phyloP scores from a whole-genome alignment of 2,888 invertebrate species.

The Ophonus ardosiacus region DNA sequence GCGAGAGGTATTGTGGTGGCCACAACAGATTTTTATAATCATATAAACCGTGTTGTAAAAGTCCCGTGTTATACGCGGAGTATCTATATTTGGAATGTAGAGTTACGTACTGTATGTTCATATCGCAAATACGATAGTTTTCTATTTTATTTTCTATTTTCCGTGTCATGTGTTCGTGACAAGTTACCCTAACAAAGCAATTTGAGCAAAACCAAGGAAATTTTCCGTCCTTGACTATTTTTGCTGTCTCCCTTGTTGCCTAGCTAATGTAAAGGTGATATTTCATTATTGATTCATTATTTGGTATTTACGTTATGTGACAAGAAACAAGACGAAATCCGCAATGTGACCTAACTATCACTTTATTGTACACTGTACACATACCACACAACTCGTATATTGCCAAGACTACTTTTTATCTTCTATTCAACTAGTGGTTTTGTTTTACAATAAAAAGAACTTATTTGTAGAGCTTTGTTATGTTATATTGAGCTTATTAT shows the following conservation, averaged over 20 bases:
- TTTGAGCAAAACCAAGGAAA: constrained; percentile 30
- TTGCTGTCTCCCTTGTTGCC: background rate
- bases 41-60: too few species aligned
- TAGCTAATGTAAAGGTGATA: constrained; percentile 28
- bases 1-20: too few species aligned
- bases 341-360: constrained; percentile 1
- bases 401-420: constrained; percentile 29
- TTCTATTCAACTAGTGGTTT: constrained; percentile 29
- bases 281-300: constrained; percentile 45
- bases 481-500: background rate
- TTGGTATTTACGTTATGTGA: constrained; percentile 12
- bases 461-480: background rate
- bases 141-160: too few species aligned
- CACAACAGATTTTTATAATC: too few species aligned
- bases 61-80: too few species aligned
- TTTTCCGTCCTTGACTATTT: constrained; percentile 7
- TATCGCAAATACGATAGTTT: too few species aligned
- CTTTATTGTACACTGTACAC: background rate
- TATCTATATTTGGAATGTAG: too few species aligned
- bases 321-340: background rate
- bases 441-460: constrained; percentile 3
- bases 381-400: background rate
- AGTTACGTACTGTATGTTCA: too few species aligned
- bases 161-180: too few species aligned
- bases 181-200: background rate